These are phyloP conservation scores for Neostethus bicornis DNA, from an alignment of 2,797 vertebrate genomes.

Conservation along the genomic window DNA sequence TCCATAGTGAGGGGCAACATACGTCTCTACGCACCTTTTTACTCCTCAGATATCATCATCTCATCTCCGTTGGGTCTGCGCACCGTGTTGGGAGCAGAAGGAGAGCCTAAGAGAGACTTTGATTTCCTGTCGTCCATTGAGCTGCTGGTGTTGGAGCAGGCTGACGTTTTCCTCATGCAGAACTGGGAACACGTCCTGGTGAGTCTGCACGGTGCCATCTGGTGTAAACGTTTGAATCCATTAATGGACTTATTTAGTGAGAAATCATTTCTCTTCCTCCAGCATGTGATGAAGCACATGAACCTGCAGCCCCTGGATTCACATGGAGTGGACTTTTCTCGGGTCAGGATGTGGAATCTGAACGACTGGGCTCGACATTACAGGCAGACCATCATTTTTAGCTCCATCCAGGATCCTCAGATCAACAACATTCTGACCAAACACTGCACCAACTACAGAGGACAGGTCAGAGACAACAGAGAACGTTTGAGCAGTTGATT, in stretches of 20 bases:
- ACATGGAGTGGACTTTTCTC: constrained; percentile 94
- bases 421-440: constrained; percentile 92
- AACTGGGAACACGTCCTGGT: constrained; percentile 99
- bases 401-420: constrained; percentile 90
- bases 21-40: constrained; percentile 94
- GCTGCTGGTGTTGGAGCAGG: constrained; percentile 92
- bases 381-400: constrained; percentile 93
- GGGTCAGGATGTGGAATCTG: constrained; percentile 93
- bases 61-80: constrained; percentile 94
- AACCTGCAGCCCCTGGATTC: constrained; percentile 91
- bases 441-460: constrained; percentile 87
- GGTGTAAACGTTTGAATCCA: constrained; percentile 11
- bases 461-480: constrained; percentile 81
- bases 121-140: constrained; percentile 96
- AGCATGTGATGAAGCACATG: constrained; percentile 91
- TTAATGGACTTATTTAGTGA: too few species aligned
- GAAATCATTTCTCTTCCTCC: too few species aligned
- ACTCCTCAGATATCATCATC: constrained; percentile 95
- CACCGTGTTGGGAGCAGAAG: constrained; percentile 90
- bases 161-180: constrained; percentile 96
- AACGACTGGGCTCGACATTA: constrained; percentile 91
- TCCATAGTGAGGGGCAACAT: constrained; percentile 90
- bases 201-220: constrained; percentile 25
- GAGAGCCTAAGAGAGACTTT: constrained; percentile 90
- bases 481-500: too few species aligned